Conservation (phyloP, 2,888 invertebrate genomes). For the Trypoxylon attenuatum region DNA sequence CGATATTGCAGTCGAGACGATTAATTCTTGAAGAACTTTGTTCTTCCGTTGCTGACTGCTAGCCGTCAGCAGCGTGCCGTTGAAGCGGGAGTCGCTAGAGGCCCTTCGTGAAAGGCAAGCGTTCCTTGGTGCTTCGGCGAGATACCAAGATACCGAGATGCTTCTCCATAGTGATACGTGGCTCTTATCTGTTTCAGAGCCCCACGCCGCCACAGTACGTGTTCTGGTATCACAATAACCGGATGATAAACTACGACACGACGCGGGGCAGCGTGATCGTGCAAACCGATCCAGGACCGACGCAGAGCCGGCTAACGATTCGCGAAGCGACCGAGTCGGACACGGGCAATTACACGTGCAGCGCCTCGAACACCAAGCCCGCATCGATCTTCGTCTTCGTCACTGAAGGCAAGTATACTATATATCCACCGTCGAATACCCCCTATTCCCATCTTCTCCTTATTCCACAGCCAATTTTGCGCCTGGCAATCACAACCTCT, state of each 20-base stretch:
- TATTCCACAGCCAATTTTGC: too few species aligned
- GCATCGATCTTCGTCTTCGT: constrained; percentile 93
- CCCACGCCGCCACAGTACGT: constrained; percentile 95
- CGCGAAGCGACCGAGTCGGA: constrained; percentile 88
- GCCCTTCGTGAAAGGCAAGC: too few species aligned
- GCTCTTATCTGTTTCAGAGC: constrained; percentile 79
- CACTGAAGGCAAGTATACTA: constrained; percentile 84
- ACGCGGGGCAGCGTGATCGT: constrained; percentile 88
- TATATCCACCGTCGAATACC: not conserved
- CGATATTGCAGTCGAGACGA: too few species aligned
- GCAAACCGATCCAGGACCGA: constrained; percentile 89
- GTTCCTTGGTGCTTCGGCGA: too few species aligned
- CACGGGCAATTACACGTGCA: constrained; percentile 94
- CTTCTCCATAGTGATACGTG: not conserved
- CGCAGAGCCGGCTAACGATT: constrained; percentile 90
- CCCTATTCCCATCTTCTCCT: not conserved
- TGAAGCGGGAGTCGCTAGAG: too few species aligned
- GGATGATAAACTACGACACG: constrained; percentile 95
- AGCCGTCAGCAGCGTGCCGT: too few species aligned
- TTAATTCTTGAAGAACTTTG: too few species aligned
- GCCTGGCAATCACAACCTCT: too few species aligned
- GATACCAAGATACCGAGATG: not conserved
- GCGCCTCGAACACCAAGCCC: constrained; percentile 91
- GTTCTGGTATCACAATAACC: constrained; percentile 96
- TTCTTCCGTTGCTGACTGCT: too few species aligned